Conservation (phyloP, 2,113 vertebrate genomes). For the Pica pica region DNA sequence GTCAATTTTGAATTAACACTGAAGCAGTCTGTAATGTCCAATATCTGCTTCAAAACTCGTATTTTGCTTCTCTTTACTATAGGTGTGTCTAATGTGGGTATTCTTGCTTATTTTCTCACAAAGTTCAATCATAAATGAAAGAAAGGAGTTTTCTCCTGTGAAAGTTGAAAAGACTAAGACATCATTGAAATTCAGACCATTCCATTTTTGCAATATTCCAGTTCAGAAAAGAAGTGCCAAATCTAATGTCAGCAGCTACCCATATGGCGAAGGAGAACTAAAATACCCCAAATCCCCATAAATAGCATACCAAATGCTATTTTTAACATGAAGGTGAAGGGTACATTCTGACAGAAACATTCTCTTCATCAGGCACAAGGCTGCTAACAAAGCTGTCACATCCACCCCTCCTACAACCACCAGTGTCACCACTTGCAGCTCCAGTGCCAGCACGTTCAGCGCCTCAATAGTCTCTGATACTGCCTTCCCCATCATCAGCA, state of each 20-base stretch:
- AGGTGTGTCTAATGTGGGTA: not conserved
- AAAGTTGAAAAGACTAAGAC: not conserved
- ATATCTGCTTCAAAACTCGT: not conserved
- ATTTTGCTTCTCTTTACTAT: not conserved
- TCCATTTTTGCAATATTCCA: not conserved
- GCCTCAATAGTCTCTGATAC: not conserved
- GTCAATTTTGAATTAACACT: not conserved
- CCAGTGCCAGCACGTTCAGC: constrained; percentile 9
- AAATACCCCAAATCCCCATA: not conserved
- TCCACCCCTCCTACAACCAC: constrained; percentile 18
- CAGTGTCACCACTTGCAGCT: constrained; percentile 39
- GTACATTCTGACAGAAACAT: not conserved
- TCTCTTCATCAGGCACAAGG: constrained; percentile 13
- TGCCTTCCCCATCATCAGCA: constrained; percentile 37
- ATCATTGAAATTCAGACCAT: not conserved
- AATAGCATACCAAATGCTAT: not conserved
- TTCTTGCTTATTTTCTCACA: not conserved
- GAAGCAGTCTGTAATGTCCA: not conserved
- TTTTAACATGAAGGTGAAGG: constrained; percentile 7
- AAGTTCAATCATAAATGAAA: not conserved
- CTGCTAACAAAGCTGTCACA: constrained; percentile 48
- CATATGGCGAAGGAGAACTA: not conserved
- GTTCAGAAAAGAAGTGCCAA: not conserved
- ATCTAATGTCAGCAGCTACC: not conserved
- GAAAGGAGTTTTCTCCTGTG: not conserved